Evolutionary conservation across 1,140 invertebrate genomes (phyloP).

Genomic region (Anastrepha ludens): DNA sequence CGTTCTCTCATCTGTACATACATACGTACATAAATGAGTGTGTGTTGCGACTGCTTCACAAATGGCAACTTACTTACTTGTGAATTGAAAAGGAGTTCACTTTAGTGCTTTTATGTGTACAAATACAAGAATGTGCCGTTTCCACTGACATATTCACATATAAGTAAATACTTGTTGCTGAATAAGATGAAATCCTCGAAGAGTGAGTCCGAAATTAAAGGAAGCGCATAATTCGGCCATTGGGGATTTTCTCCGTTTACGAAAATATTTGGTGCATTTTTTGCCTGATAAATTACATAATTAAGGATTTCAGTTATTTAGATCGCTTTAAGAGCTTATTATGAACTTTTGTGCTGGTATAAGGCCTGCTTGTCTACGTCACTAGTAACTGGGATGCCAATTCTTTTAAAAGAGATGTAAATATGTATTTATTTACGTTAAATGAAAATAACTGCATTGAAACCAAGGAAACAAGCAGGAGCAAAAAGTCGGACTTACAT

Average conservation of each 20-base stretch:
- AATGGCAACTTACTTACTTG: neutral
- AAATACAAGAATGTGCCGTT: neutral
- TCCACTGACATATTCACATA: neutral
- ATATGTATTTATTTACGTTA: too few relatives aligned
- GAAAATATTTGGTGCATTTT: neutral
- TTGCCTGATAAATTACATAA: neutral
- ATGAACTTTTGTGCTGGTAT: too few relatives aligned
- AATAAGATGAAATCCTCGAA: neutral
- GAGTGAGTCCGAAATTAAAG: neutral
- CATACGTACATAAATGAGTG: too few relatives aligned
- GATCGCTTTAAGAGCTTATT: too few relatives aligned
- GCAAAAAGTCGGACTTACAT: too few relatives aligned
- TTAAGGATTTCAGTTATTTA: neutral
- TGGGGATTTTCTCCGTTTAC: neutral
- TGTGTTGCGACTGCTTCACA: too few relatives aligned
- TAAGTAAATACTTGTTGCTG: neutral
- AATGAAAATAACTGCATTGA: too few relatives aligned
- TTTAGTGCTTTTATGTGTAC: neutral
- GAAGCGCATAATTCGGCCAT: neutral
- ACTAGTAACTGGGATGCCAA: too few relatives aligned
- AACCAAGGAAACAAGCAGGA: too few relatives aligned
- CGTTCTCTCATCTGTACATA: too few relatives aligned
- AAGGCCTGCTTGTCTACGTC: too few relatives aligned
- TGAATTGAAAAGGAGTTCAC: constrained; percentile 9
- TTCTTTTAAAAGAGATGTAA: too few relatives aligned